phyloP scores from a whole-genome alignment of 2,113 vertebrate genomes.

The Procavia capensis region DNA sequence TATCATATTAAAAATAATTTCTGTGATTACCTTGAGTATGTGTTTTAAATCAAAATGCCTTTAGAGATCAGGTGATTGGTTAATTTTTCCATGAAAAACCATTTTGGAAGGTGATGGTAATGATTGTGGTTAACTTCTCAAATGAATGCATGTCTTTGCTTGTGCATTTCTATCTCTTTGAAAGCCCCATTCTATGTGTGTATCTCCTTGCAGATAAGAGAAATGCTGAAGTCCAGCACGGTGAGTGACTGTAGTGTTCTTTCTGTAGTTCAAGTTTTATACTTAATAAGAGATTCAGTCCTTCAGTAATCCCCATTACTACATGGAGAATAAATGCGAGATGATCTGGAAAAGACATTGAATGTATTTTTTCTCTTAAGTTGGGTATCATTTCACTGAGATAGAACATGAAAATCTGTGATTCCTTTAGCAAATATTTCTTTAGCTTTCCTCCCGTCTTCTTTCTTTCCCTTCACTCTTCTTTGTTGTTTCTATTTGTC shows the following conservation, averaged over 20 bases:
- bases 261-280: neutral
- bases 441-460: neutral
- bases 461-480: neutral
- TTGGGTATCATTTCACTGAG: neutral
- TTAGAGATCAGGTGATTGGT: too few relatives aligned
- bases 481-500: neutral
- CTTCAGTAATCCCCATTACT: neutral
- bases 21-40: too few relatives aligned
- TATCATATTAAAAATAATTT: too few relatives aligned
- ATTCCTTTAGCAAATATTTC: neutral
- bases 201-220: constrained; percentile 29
- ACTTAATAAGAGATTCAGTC: neutral
- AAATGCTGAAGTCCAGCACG: neutral
- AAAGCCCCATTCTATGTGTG: neutral
- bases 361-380: neutral
- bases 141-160: neutral
- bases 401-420: neutral
- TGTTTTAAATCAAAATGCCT: too few relatives aligned
- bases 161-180: neutral
- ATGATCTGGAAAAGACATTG: neutral
- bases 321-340: neutral
- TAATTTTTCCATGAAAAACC: neutral
- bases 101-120: neutral
- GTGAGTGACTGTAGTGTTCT: neutral
- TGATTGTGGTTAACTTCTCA: neutral